Percentiles rank a stretch among this genome's conserved stretches.
Conservation (phyloP, 2,797 vertebrate species). For the Pangasius mekongensis region DNA sequence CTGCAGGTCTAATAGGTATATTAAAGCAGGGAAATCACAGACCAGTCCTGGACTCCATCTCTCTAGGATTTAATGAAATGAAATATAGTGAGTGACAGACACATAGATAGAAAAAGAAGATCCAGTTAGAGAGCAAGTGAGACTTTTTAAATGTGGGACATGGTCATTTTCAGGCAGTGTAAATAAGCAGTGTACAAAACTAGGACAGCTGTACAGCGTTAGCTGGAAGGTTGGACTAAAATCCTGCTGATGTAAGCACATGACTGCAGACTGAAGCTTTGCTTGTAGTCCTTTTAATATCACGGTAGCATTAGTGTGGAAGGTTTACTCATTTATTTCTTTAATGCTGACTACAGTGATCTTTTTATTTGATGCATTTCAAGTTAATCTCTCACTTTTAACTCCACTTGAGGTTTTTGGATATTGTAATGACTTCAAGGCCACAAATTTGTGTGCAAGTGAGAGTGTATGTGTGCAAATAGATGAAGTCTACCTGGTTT, state of each 20-base stretch:
- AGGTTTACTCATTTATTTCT: conserved; percentile 32
- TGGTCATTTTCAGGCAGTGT: conserved; percentile 13
- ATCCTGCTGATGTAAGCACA: conserved; percentile 41
- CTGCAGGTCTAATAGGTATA: neutral
- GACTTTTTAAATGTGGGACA: conserved; percentile 5
- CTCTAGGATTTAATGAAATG: neutral
- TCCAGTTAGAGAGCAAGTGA: neutral
- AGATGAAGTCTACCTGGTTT: conserved; percentile 18
- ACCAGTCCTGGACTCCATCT: neutral
- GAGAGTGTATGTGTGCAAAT: neutral
- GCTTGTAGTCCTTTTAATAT: conserved; percentile 32
- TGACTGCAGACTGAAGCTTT: conserved; percentile 24
- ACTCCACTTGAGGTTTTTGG: conserved; percentile 13
- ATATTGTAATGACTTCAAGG: conserved; percentile 23
- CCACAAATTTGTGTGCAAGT: conserved; percentile 1
- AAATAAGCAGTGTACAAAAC: conserved; percentile 21
- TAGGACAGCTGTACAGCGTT: conserved; percentile 9
- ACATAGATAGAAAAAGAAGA: neutral
- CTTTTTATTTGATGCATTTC: conserved; percentile 39
- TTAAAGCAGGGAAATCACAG: neutral
- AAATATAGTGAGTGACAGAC: neutral
- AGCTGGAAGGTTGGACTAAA: neutral
- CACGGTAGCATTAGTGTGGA: conserved; percentile 22
- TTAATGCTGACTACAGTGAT: conserved; percentile 41
- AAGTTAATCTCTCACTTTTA: conserved; percentile 45